These are phyloP conservation scores for Tricholauxania praeusta DNA, from an alignment of 2,888 invertebrate genomes.

Conservation along the genomic window DNA sequence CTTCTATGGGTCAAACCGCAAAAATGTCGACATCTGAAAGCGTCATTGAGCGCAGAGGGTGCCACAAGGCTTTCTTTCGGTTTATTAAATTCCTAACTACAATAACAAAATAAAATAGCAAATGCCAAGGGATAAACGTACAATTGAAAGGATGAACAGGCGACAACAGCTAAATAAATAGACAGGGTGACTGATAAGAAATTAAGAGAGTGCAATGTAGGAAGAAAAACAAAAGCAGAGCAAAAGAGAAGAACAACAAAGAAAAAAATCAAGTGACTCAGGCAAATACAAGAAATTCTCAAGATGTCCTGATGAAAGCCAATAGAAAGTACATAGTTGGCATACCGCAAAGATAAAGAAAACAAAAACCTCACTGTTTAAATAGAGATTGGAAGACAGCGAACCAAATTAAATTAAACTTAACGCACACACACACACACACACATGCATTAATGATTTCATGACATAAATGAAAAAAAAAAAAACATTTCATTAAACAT, in stretches of 20 bases:
- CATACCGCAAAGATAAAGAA: too few relatives aligned
- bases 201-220: not conserved
- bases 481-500: too few relatives aligned
- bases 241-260: too few relatives aligned
- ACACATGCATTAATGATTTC: not conserved
- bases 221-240: too few relatives aligned
- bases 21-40: conserved; percentile 16
- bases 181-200: conserved; percentile 12
- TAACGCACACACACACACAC: not conserved
- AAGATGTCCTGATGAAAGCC: too few relatives aligned
- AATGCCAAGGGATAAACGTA: not conserved
- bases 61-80: not conserved
- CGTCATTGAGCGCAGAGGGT: not conserved
- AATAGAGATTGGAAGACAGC: too few relatives aligned
- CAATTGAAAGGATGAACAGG: not conserved
- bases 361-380: too few relatives aligned
- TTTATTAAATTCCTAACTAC: conserved; percentile 14
- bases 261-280: not conserved
- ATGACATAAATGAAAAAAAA: too few relatives aligned
- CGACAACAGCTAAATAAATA: not conserved
- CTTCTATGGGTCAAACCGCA: conserved; percentile 26
- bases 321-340: too few relatives aligned
- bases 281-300: too few relatives aligned
- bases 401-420: too few relatives aligned
- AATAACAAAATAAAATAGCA: not conserved